A percentile compares a stretch with the other conserved stretches of the same genome.
These are phyloP conservation scores for Nysson spinosus DNA, from an alignment of 2,888 invertebrate species.

Conservation along the genomic window DNA sequence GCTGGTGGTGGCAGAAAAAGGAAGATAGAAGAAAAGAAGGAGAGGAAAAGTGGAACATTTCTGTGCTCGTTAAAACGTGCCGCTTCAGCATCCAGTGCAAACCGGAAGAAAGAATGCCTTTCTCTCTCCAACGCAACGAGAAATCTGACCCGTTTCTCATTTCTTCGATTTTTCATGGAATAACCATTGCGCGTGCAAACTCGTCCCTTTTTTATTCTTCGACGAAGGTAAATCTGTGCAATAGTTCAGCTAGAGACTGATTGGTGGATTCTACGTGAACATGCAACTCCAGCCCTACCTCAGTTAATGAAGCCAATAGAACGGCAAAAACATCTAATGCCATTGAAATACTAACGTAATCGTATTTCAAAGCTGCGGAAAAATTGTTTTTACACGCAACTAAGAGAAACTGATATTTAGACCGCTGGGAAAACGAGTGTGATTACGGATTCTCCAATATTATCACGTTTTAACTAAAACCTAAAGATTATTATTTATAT, in stretches of 20 bases:
- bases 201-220: neutral
- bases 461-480: no score
- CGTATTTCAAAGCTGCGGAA: no score
- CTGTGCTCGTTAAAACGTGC: constrained; percentile 55
- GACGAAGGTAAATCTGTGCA: neutral
- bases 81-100: constrained; percentile 50
- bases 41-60: constrained; percentile 48
- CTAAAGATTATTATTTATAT: no score
- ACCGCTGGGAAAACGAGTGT: no score
- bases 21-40: constrained; percentile 5
- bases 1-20: constrained; percentile 17
- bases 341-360: no score
- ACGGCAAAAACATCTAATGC: no score
- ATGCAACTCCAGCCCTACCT: no score
- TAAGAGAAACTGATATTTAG: no score
- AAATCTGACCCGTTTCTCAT: constrained; percentile 47
- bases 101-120: constrained; percentile 47
- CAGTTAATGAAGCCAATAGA: no score
- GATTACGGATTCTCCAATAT: no score
- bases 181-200: constrained; percentile 25
- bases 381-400: no score
- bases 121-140: constrained; percentile 29
- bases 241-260: neutral
- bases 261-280: neutral
- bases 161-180: constrained; percentile 39